These are phyloP conservation scores for Vireo altiloquus DNA, from an alignment of 2,113 vertebrate genomes.

Conservation along the genomic window DNA sequence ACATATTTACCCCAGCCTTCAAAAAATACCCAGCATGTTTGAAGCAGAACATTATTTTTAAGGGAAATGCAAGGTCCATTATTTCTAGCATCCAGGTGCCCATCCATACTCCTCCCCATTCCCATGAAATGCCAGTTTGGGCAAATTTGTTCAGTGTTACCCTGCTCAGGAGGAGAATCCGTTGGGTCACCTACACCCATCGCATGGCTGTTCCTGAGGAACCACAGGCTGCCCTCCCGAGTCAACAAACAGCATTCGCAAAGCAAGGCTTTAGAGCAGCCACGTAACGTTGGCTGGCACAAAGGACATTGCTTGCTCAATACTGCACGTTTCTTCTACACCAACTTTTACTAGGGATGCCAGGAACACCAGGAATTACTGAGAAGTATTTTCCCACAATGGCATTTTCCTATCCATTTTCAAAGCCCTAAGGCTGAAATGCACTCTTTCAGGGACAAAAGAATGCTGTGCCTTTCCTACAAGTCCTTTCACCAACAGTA, in stretches of 20 bases:
- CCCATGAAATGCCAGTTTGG: neutral
- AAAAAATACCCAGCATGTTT: neutral
- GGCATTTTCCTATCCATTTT: neutral
- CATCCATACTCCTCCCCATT: neutral
- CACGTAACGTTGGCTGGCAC: accelerated
- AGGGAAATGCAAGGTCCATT: neutral
- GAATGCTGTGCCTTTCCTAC: neutral
- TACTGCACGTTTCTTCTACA: accelerated
- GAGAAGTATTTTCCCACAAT: neutral
- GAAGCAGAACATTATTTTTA: neutral
- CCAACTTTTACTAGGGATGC: neutral
- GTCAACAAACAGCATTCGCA: neutral
- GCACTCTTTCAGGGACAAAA: neutral
- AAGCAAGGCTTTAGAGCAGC: neutral
- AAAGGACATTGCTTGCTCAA: neutral
- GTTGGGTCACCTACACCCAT: neutral
- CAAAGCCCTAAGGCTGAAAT: neutral
- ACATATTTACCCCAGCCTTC: neutral
- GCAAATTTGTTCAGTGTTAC: neutral
- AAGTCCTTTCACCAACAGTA: neutral
- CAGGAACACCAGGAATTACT: neutral
- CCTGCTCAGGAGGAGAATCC: neutral
- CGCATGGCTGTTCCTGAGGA: neutral
- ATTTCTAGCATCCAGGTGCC: neutral
- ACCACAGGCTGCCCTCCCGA: accelerated